These are phyloP conservation scores for Aleadryas rufinucha DNA, from an alignment of 2,113 vertebrate species.

Conservation along the genomic window DNA sequence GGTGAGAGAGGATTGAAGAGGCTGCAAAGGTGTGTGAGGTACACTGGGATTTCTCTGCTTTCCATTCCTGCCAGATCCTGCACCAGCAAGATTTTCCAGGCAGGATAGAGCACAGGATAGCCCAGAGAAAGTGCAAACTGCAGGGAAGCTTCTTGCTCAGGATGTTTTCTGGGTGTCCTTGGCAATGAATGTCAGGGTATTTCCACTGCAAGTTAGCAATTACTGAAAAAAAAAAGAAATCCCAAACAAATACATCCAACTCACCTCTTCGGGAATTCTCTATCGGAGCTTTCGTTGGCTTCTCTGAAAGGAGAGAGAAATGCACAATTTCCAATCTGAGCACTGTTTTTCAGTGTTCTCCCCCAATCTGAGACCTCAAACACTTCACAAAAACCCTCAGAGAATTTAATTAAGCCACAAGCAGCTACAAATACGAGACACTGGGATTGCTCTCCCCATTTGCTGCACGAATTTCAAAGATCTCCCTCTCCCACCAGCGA, in stretches of 20 bases:
- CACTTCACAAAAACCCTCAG: neutral
- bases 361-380: neutral
- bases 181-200: neutral
- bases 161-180: neutral
- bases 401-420: neutral
- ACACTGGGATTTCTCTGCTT: neutral
- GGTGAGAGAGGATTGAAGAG: neutral
- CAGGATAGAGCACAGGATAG: neutral
- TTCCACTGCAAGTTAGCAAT: neutral
- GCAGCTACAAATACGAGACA: neutral
- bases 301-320: conserved; percentile 57
- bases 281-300: conserved; percentile 29
- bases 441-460: neutral
- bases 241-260: neutral
- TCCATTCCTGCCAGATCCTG: neutral
- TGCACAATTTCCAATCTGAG: neutral
- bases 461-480: neutral
- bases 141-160: neutral
- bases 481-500: neutral
- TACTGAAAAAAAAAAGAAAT: neutral
- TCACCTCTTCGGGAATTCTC: conserved; percentile 54
- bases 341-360: neutral
- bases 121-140: neutral
- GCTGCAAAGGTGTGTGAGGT: neutral
- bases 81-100: neutral